These are phyloP conservation scores for Pongo abelii DNA, from an alignment of 2,113 vertebrate genomes.

Conservation along the genomic window DNA sequence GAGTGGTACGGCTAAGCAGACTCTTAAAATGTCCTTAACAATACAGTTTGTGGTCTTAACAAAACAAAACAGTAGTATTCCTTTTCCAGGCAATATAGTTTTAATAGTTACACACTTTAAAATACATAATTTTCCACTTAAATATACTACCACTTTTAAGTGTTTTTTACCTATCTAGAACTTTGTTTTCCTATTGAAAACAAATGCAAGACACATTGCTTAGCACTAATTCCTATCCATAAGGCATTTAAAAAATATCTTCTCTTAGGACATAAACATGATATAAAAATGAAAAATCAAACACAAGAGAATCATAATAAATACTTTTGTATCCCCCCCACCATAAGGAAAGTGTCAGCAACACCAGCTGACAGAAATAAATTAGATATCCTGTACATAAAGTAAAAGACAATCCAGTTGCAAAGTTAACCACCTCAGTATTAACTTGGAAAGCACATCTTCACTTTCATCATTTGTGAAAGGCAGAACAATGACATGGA, in stretches of 20 bases:
- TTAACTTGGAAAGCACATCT: constrained; percentile 33
- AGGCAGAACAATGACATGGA: constrained; percentile 1
- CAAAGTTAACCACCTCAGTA: constrained; percentile 54
- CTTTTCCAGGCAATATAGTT: constrained; percentile 41
- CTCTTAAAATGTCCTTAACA: neutral
- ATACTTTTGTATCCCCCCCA: constrained; percentile 43
- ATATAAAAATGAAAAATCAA: constrained; percentile 61
- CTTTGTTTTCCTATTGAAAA: constrained; percentile 59
- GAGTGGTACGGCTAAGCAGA: neutral
- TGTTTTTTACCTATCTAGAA: constrained; percentile 19
- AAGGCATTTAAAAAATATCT: constrained; percentile 56
- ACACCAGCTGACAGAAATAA: constrained; percentile 57
- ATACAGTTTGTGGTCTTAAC: constrained; percentile 11
- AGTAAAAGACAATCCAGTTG: constrained; percentile 61
- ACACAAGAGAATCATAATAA: constrained; percentile 54
- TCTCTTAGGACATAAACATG: constrained; percentile 58
- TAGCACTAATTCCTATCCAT: constrained; percentile 25
- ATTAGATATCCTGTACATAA: constrained; percentile 22
- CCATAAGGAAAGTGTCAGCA: constrained; percentile 9
- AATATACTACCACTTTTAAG: constrained; percentile 66
- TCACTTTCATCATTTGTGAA: constrained; percentile 34
- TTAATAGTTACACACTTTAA: constrained; percentile 28
- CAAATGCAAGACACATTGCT: constrained; percentile 47
- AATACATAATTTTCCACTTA: constrained; percentile 64
- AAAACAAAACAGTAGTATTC: neutral